Percentiles rank a stretch among this genome's conserved stretches.
phyloP scores from a whole-genome alignment of 2,113 vertebrate species.

The Puffinus mauretanicus region DNA sequence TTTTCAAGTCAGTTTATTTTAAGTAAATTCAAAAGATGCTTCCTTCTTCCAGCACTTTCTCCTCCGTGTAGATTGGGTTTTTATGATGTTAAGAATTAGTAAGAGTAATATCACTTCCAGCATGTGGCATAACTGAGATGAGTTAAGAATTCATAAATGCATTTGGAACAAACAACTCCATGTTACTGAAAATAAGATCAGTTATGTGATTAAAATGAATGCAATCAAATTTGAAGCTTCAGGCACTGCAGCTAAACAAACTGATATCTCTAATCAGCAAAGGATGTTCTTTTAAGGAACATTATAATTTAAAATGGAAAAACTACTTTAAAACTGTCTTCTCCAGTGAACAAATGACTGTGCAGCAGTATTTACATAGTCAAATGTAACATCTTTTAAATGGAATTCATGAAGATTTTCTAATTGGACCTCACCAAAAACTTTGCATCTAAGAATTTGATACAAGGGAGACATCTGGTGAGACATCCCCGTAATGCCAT shows the following conservation, averaged over 20 bases:
- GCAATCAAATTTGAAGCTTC: conserved; percentile 39
- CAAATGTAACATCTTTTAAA: not conserved
- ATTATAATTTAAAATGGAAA: conserved; percentile 51
- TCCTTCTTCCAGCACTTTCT: not conserved
- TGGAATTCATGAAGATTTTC: not conserved
- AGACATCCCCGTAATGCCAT: not conserved
- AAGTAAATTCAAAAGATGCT: not conserved
- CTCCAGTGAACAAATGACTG: not conserved
- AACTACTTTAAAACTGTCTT: conserved; percentile 25
- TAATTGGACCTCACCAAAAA: not conserved
- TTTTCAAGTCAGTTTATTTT: not conserved
- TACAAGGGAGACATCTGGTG: conserved; percentile 71
- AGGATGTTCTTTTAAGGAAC: conserved; percentile 38
- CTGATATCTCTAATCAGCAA: conserved; percentile 48
- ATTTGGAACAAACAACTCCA: conserved; percentile 41
- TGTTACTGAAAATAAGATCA: conserved; percentile 57
- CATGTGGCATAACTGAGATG: not conserved
- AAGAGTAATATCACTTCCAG: not conserved
- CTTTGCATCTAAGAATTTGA: not conserved
- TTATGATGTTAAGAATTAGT: not conserved
- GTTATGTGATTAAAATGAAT: conserved; percentile 60
- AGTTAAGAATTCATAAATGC: conserved; percentile 33
- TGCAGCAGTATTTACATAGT: not conserved
- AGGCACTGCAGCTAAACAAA: conserved; percentile 52
- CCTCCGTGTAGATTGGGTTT: not conserved